Evolutionary conservation across 1,140 invertebrate genomes (phyloP).

Genomic region (Drosophila sproati): DNA sequence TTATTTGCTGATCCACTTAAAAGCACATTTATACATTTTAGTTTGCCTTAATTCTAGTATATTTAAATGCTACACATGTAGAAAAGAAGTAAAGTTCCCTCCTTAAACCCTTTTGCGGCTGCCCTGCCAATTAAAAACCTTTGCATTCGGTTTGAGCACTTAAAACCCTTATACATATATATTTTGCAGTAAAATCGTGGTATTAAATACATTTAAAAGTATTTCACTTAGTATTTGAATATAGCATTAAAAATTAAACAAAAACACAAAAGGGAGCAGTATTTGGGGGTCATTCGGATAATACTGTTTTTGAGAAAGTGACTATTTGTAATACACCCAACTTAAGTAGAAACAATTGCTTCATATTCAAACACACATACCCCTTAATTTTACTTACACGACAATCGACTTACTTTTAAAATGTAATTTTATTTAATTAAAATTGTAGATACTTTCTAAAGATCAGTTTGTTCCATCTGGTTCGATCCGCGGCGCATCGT

Average conservation of each 20-base stretch:
- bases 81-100: background rate
- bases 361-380: constrained; percentile 29
- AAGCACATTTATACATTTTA: constrained; percentile 63
- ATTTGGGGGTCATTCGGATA: background rate
- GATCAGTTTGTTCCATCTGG: constrained; percentile 64
- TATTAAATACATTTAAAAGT: constrained; percentile 1
- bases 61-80: constrained; percentile 13
- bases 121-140: background rate
- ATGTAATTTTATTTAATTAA: background rate
- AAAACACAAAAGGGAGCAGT: constrained; percentile 13
- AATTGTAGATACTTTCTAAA: constrained; percentile 32
- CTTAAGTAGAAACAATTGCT: constrained; percentile 19
- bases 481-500: constrained; percentile 50
- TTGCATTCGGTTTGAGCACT: background rate
- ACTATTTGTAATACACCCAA: background rate
- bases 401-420: background rate
- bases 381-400: constrained; percentile 2
- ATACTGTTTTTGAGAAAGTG: constrained; percentile 28
- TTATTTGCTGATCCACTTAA: constrained; percentile 47
- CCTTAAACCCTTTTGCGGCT: background rate
- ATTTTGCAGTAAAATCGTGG: background rate
- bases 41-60: constrained; percentile 39
- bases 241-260: background rate
- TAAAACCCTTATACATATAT: background rate
- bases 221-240: background rate